phyloP scores from a whole-genome alignment of 2,113 vertebrate species.

The Boleophthalmus pectinirostris region DNA sequence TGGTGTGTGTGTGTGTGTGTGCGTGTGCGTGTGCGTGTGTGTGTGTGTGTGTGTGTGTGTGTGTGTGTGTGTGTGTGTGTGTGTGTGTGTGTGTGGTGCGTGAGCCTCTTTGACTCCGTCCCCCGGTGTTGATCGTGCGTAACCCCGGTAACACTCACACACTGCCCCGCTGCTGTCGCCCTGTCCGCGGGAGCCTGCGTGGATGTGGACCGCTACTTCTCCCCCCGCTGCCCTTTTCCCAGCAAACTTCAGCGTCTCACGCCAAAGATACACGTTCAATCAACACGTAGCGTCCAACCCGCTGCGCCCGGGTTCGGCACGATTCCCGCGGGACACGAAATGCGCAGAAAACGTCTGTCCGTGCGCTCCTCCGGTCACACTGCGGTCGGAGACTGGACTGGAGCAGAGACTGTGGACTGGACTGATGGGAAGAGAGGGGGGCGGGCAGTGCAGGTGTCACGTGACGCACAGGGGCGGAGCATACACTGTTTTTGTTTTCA shows the following conservation, averaged over 20 bases:
- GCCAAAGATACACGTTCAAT: background rate
- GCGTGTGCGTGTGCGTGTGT: too few species aligned
- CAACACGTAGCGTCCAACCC: background rate
- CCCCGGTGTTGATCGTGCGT: background rate
- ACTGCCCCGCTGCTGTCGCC: slow-evolving; percentile 2
- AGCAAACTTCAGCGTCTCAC: background rate
- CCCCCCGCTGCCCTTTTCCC: background rate
- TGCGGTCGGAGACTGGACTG: background rate
- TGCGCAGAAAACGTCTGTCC: too few species aligned
- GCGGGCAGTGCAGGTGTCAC: background rate
- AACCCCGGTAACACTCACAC: background rate
- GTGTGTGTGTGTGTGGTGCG: too few species aligned
- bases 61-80: too few species aligned
- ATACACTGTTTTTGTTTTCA: background rate
- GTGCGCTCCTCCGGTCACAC: background rate
- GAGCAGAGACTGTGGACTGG: background rate
- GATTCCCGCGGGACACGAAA: background rate
- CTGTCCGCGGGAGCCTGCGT: background rate
- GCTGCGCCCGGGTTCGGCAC: background rate
- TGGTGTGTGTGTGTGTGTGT: too few species aligned
- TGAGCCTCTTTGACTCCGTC: background rate
- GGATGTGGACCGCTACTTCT: background rate
- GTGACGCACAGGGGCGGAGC: slow-evolving; percentile 1
- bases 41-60: too few species aligned
- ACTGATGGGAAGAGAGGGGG: too few species aligned